phyloP scores from a whole-genome alignment of 2,113 vertebrate species.

The Pandion haliaetus region DNA sequence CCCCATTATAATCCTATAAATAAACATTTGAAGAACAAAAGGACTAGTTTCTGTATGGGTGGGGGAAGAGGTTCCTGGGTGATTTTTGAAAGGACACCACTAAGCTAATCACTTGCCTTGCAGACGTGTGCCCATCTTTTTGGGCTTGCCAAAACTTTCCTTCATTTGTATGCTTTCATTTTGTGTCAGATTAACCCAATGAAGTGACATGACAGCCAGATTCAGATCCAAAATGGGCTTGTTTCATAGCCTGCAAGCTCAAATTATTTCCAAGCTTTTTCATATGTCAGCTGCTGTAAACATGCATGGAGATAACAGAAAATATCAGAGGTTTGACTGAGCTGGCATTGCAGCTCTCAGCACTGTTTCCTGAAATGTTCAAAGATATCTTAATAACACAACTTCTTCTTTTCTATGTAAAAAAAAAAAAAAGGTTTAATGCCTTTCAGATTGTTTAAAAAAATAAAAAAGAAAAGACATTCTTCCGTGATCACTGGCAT shows the following conservation, averaged over 20 bases:
- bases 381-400: neutral
- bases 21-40: conserved; percentile 55
- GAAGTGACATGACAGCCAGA: conserved; percentile 18
- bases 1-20: conserved; percentile 37
- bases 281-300: conserved; percentile 26
- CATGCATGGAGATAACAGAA: neutral
- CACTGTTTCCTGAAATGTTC: neutral
- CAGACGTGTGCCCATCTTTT: conserved; percentile 7
- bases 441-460: neutral
- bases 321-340: conserved; percentile 18
- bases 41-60: neutral
- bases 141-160: neutral
- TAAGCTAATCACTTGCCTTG: conserved; percentile 2
- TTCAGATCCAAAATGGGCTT: conserved; percentile 7
- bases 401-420: neutral
- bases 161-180: conserved; percentile 33
- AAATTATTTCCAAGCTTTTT: conserved; percentile 42
- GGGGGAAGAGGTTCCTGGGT: neutral
- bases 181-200: conserved; percentile 22
- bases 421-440: neutral
- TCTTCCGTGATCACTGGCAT: neutral
- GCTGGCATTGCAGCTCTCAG: neutral
- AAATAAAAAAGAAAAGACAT: neutral
- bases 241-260: conserved; percentile 12
- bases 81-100: conserved; percentile 8